Conservation (phyloP, 2,888 invertebrate species). For the Parasteatoda lunata region DNA sequence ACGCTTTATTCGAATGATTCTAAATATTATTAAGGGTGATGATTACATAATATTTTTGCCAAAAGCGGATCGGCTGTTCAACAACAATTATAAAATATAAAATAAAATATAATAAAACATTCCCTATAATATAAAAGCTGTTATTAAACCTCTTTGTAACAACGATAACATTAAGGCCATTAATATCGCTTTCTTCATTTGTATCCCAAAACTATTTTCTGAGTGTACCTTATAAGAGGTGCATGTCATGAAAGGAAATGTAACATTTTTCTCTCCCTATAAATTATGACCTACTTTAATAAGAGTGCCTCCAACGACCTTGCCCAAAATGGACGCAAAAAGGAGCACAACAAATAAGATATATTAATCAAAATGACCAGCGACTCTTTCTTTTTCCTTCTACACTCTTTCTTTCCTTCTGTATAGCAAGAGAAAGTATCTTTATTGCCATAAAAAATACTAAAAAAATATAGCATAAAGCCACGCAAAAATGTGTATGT, state of each 20-base stretch:
- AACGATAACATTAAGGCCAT: too few species aligned
- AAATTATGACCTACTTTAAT: constrained; percentile 44
- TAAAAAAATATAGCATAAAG: constrained; percentile 32
- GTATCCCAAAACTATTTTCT: too few species aligned
- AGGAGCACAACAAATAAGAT: constrained; percentile 21
- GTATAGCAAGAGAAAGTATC: constrained; percentile 19
- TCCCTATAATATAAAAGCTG: too few species aligned
- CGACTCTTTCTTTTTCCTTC: constrained; percentile 21
- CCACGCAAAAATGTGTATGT: constrained; percentile 36
- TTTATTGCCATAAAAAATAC: constrained; percentile 11
- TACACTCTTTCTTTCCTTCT: constrained; percentile 13
- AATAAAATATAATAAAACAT: too few species aligned
- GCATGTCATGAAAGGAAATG: background rate
- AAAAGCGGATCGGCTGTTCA: too few species aligned
- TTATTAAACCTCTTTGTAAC: too few species aligned
- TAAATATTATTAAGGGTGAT: too few species aligned
- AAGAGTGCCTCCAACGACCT: constrained; percentile 28
- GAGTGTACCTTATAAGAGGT: too few species aligned
- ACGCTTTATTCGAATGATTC: too few species aligned
- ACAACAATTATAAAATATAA: too few species aligned
- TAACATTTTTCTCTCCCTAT: constrained; percentile 13
- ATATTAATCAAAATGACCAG: constrained; percentile 58
- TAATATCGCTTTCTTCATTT: too few species aligned
- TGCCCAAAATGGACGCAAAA: constrained; percentile 7
- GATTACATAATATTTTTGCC: too few species aligned